These are phyloP conservation scores for Neotragus moschatus DNA, from an alignment of 2,113 vertebrate genomes.

Conservation along the genomic window DNA sequence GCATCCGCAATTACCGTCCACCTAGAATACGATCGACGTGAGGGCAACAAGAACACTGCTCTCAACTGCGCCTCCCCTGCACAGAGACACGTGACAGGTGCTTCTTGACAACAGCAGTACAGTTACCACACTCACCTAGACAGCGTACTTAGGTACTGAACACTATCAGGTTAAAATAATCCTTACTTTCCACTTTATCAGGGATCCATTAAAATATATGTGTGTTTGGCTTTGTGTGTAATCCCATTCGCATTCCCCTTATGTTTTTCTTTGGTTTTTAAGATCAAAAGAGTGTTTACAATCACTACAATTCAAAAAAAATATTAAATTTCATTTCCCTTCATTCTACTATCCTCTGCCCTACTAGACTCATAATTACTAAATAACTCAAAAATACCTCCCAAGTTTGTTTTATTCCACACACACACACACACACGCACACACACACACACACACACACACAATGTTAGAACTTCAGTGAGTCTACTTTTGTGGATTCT, in stretches of 20 bases:
- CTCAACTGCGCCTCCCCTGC: fast-evolving
- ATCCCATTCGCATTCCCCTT: background rate
- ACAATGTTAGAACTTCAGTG: background rate
- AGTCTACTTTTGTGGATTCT: background rate
- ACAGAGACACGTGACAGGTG: fast-evolving
- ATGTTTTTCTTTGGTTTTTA: background rate
- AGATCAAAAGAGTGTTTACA: background rate
- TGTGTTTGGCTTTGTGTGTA: background rate
- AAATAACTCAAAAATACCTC: background rate
- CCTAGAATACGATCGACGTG: background rate
- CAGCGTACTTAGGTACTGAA: background rate
- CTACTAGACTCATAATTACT: background rate
- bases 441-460: background rate
- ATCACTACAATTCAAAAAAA: background rate
- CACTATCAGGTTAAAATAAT: background rate
- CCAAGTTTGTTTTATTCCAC: background rate
- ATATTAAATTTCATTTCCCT: background rate
- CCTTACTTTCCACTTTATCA: background rate
- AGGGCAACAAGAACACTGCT: fast-evolving
- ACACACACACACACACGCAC: background rate
- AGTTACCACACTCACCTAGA: background rate
- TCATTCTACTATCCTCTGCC: background rate
- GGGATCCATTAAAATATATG: background rate
- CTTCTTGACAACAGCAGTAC: background rate
- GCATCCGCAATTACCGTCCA: background rate